Conservation (phyloP, 2,888 invertebrate species). For the Deilephila elpenor region DNA sequence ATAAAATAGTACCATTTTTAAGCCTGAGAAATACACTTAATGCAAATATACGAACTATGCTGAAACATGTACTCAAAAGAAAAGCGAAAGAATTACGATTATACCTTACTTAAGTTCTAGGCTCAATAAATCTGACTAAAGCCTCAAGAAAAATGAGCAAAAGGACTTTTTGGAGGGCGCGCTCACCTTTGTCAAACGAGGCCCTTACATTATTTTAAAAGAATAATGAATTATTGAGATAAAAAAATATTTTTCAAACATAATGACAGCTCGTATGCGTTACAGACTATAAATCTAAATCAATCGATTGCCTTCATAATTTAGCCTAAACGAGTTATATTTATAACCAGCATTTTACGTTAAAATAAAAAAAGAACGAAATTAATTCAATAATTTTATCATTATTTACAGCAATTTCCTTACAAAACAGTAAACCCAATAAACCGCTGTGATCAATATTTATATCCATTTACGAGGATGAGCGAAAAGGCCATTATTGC, state of each 20-base stretch:
- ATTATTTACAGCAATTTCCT: background rate
- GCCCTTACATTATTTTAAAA: background rate
- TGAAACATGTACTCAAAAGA: conserved; percentile 7
- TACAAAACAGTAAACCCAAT: background rate
- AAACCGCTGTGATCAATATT: background rate
- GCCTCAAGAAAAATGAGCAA: conserved; percentile 14
- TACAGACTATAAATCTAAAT: background rate
- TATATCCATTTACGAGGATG: background rate
- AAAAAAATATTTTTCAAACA: background rate
- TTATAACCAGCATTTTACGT: background rate
- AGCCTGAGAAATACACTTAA: background rate
- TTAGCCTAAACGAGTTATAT: background rate
- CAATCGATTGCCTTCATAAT: background rate
- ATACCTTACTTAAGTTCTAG: conserved; percentile 22
- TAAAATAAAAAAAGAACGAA: background rate
- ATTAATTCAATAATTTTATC: too few species aligned
- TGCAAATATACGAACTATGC: background rate
- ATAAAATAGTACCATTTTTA: background rate
- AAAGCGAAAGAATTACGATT: conserved; percentile 23
- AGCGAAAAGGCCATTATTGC: conserved; percentile 12
- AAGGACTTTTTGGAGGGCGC: conserved; percentile 15
- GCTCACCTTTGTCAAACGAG: conserved; percentile 9
- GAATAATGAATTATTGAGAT: background rate
- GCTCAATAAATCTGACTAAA: conserved; percentile 24
- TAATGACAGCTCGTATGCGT: background rate